phyloP scores from a whole-genome alignment of 2,888 invertebrate genomes.

The Cepaea hortensis region DNA sequence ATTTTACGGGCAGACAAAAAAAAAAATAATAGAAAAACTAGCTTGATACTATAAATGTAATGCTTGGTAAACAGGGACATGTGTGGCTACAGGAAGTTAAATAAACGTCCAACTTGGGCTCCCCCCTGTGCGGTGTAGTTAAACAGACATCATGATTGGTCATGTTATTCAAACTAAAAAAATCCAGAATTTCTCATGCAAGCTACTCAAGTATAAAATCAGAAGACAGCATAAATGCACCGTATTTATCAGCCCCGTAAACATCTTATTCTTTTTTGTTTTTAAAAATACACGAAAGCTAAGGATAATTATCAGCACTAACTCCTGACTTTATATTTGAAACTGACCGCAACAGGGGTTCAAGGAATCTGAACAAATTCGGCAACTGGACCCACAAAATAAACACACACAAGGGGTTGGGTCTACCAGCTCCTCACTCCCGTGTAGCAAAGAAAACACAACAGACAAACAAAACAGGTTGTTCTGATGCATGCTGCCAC shows the following conservation, averaged over 20 bases:
- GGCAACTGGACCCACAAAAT: too few relatives aligned
- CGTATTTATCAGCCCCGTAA: neutral
- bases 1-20: too few relatives aligned
- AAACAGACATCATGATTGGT: slow-evolving; percentile 47
- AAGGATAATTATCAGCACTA: too few relatives aligned
- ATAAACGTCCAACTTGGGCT: slow-evolving; percentile 44
- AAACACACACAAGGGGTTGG: neutral
- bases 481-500: slow-evolving; percentile 19
- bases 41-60: neutral
- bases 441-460: slow-evolving; percentile 2
- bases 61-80: neutral
- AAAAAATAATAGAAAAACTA: too few relatives aligned
- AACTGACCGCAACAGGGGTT: slow-evolving; percentile 27
- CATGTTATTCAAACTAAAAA: slow-evolving; percentile 38
- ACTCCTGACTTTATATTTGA: too few relatives aligned
- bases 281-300: neutral
- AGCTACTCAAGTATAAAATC: neutral
- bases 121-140: slow-evolving; percentile 46
- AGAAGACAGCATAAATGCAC: neutral
- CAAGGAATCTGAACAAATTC: neutral
- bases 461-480: slow-evolving; percentile 32
- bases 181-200: slow-evolving; percentile 13
- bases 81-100: neutral
- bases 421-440: slow-evolving; percentile 39
- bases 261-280: neutral